Evolutionary conservation across 2,113 vertebrate genomes (phyloP), one percentile per base, ranked within the genome.

Genomic region (Ciconia stormi): DNA sequence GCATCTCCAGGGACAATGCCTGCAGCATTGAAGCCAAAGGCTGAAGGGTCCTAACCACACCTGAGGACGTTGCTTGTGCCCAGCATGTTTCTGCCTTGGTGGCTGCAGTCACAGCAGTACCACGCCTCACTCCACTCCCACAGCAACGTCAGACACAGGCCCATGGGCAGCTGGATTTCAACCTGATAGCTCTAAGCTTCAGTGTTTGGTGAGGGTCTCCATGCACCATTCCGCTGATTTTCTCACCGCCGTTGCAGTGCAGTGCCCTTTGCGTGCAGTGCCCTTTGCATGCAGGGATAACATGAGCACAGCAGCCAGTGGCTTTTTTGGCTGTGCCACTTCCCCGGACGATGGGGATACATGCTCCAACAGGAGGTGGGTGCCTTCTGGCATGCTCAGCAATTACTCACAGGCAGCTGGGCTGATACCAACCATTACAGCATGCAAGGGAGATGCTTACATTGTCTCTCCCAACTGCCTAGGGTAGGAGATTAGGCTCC

Each of bases 361-460:
- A 1, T 91, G 95, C 73, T 95, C 44, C 36, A 72, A 49, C 93
- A 91, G 49, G 72, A 96, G 93, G 46, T 89, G 56, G 80, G 72
- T 87, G 82, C 91, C 69, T 89, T 50, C 77, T 95, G 91, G 81
- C 93, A 34, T 1, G 29, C 72, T 94, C 76, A 91, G 72, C 80
- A 67, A 74, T 96, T 95, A 83, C 52, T 89, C 94, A 81, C 22
- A 87, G 74, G 87, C 83, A 89, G 42, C 80, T 97, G 94, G 96
- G 93, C 94, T 95, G 87, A 44, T 82, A 96, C 93, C 94, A 96
- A 95, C 77, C 72, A 84, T 96, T 94, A 96, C 91, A 87, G 90
- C 89, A 96, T 76, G 36, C 61, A 25, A 82, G 90, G 84, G 53
- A 95, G 95, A 87, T 91, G 93, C 95, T 94, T 79, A 72, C 62